Base-by-base conservation (phyloP, 2,888 invertebrate genomes). In the Polylopha cassiicola region DNA sequence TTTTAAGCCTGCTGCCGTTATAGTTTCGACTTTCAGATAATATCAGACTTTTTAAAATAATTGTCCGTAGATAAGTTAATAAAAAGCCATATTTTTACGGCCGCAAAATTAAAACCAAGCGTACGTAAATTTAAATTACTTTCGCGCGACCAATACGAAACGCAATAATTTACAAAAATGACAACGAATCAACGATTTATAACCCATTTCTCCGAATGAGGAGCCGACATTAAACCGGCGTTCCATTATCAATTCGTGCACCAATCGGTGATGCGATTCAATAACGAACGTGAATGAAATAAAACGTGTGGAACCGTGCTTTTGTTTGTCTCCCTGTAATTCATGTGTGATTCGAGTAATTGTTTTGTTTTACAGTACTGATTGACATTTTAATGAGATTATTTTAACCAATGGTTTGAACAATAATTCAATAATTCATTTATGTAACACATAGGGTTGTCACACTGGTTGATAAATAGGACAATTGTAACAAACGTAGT, bases 171-270 rank as follows among this genome's bases (percentile, higher is more conserved):
- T 61, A 50, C 50, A 62, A 67, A 61, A 64, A 64, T 62, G 63
- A 61, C 68, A 61, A 47, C 49, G 50, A 47, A 54, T 61, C 55
- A 55, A 54, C 51, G 73, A 80, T 80, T 75, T 80, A 80, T 71
- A 58, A 52, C 61, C 66, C 63, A 62, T 72, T 66, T 75, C 71
- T 68, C 65, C 63, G 62, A 59, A 61, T 60, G 52, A 51, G 54
- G 48, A 55, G 53, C 57, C 57, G 53, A 59, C 62, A 70, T 76
- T 70, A 72, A 72, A 70, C 58, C 60, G 58, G 57, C 54, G 56
- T 60, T 61, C 61, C 64, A 69, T 71, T 73, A 69, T 70, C 61
- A 60, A 61, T 57, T 62, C 64, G 58, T 57, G 63, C 60, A 65
- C 64, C 59, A 70, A 72, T 71, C 68, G 58, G 58, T 58, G 50